Base-by-base conservation (phyloP, 2,113 vertebrate species). In the Oncorhynchus masou region DNA sequence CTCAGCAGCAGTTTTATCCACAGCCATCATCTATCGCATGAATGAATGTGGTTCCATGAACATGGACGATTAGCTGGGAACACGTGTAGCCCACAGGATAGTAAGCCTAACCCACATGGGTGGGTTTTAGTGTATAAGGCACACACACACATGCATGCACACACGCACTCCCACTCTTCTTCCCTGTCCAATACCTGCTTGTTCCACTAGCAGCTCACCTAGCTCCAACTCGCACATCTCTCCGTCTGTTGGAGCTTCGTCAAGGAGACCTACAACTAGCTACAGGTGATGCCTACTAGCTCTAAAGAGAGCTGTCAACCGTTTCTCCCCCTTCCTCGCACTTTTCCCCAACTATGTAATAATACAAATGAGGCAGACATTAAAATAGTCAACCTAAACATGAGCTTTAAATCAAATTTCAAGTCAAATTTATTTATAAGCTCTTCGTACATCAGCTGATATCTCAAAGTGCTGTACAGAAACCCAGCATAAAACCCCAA, bases 161-260 rank as follows among this genome's bases (percentile, higher is more conserved):
- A 16, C 54, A 20, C 59, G 2, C 54, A 60, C 59, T 6, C 19
- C 54, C 54, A 57, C 54, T 16, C 16, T 57, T 20, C 54, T 1
- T 20, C 54, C 54, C 16, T 20, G 4, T 57, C 54, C 54, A 15
- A 20, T 20, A 57, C 54, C 54, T 68, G 9, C 39, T n/a, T 31
- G 27, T 68, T 20, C 31, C 31, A 5, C 67, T 67, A 22, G 22
- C 67, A 11, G n/a, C 22, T 25, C 22, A n/a, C 22, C 62, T 64
- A 57, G 51, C 13, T 16, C 51, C 51, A 83, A 74, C 27, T 51
- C 60, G 20, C 57, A 15, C 69, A 29, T 68, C 79, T 81, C 80
- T 80, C 85, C 77, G 70, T 72, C 29, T 54, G 51, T 54, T 54
- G 12, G 71, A 83, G 83, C 81, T 89, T 89, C 88, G 82, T 86